Evolutionary conservation across 1,140 invertebrate species (phyloP).

Genomic region (Trachymyrmex septentrionalis): DNA sequence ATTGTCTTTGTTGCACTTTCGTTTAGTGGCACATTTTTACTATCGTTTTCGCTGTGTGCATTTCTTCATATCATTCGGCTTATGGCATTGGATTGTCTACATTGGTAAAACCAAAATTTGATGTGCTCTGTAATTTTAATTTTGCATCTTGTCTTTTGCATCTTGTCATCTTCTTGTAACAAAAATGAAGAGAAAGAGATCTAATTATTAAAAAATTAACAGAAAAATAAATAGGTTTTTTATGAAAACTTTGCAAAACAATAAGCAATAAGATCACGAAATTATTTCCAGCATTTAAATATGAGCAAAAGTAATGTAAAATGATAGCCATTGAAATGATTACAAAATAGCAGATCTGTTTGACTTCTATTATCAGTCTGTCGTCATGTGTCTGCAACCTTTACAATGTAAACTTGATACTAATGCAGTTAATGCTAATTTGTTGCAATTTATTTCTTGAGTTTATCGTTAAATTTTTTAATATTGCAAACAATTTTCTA

Average conservation of each 20-base stretch:
- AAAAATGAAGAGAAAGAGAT: background rate
- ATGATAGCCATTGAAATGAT: background rate
- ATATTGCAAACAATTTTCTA: background rate
- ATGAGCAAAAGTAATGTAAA: background rate
- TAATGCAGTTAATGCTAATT: background rate
- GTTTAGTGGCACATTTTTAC: constrained; percentile 42
- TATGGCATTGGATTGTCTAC: background rate
- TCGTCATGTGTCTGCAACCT: background rate
- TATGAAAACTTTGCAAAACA: background rate
- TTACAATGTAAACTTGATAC: background rate
- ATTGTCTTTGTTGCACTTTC: constrained; percentile 51
- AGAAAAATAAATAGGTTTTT: background rate
- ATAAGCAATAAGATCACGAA: background rate
- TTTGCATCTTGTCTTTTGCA: background rate
- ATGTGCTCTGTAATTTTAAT: background rate
- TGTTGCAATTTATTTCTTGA: background rate
- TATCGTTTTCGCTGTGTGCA: constrained; percentile 42
- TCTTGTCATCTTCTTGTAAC: background rate
- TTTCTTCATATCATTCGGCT: background rate
- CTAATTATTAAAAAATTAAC: background rate
- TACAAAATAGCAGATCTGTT: background rate
- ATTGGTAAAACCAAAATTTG: background rate
- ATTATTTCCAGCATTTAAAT: background rate
- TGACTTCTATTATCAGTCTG: background rate
- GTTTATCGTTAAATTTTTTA: background rate